phyloP scores from a whole-genome alignment of 2,797 vertebrate species.

The Acanthurus tractus region DNA sequence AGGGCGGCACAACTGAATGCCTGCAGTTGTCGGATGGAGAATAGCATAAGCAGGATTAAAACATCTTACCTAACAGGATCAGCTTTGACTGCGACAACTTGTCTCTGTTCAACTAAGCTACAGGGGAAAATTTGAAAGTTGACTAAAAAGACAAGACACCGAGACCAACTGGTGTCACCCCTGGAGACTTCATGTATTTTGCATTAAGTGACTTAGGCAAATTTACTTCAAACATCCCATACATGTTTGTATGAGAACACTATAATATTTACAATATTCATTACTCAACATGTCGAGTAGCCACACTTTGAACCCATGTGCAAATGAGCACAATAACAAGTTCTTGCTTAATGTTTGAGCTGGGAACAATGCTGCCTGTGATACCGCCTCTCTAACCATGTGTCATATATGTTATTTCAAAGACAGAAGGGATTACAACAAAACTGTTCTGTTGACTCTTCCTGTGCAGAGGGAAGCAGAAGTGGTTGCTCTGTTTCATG shows the following conservation, averaged over 20 bases:
- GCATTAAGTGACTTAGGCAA: constrained; percentile 9
- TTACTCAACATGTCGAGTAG: constrained; percentile 24
- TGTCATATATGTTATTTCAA: constrained; percentile 51
- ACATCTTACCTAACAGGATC: constrained; percentile 58
- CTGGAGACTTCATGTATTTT: neutral
- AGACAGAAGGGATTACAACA: constrained; percentile 74
- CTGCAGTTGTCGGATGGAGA: constrained; percentile 68
- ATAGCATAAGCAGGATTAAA: constrained; percentile 61
- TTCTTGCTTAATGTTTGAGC: neutral
- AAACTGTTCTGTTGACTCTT: constrained; percentile 63
- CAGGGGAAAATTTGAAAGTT: neutral
- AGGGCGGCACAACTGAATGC: constrained; percentile 46
- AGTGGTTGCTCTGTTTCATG: constrained; percentile 73
- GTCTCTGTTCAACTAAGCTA: constrained; percentile 18
- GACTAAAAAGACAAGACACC: neutral
- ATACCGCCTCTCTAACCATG: neutral
- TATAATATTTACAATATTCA: neutral
- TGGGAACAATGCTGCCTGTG: neutral
- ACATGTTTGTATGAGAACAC: neutral
- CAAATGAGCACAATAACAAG: constrained; percentile 5
- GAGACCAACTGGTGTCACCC: neutral
- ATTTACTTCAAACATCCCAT: neutral
- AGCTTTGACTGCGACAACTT: constrained; percentile 35
- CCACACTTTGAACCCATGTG: constrained; percentile 1
- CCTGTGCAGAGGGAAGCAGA: constrained; percentile 73